A percentile compares a stretch with the other conserved stretches of the same genome.
Evolutionary conservation across 2,888 invertebrate species (phyloP).

Genomic region (Ornithoptera priamus): DNA sequence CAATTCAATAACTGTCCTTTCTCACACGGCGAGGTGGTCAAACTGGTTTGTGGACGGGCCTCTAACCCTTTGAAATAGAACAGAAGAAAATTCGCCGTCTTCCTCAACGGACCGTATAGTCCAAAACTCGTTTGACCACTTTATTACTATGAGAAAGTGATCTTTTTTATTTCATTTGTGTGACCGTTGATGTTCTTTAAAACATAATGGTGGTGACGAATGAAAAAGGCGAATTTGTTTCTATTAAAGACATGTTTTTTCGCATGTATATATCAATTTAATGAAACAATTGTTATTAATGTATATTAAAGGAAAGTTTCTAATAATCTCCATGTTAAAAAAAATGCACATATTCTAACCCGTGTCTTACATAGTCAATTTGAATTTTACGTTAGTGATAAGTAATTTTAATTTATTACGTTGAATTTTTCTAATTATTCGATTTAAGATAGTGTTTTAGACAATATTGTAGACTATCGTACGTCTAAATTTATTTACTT

Average conservation of each 20-base stretch:
- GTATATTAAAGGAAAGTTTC: background rate
- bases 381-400: background rate
- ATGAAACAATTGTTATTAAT: background rate
- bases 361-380: no score
- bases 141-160: slow-evolving; percentile 54
- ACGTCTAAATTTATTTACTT: no score
- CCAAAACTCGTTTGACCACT: slow-evolving; percentile 71
- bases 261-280: background rate
- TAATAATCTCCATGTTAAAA: no score
- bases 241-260: background rate
- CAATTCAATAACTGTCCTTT: slow-evolving; percentile 61
- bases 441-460: slow-evolving; percentile 6
- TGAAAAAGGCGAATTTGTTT: background rate
- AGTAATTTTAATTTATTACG: background rate
- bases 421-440: background rate
- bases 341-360: no score
- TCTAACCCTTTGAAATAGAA: slow-evolving; percentile 37
- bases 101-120: slow-evolving; percentile 59
- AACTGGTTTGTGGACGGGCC: slow-evolving; percentile 70
- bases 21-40: slow-evolving; percentile 66
- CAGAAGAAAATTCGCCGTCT: slow-evolving; percentile 38
- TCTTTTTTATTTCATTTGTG: slow-evolving; percentile 16
- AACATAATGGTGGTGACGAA: background rate
- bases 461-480: no score
- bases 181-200: slow-evolving; percentile 1